A percentile compares a stretch with the other conserved stretches of the same genome.
Evolutionary conservation across 2,797 vertebrate species (phyloP).

Genomic region (Masticophis lateralis): DNA sequence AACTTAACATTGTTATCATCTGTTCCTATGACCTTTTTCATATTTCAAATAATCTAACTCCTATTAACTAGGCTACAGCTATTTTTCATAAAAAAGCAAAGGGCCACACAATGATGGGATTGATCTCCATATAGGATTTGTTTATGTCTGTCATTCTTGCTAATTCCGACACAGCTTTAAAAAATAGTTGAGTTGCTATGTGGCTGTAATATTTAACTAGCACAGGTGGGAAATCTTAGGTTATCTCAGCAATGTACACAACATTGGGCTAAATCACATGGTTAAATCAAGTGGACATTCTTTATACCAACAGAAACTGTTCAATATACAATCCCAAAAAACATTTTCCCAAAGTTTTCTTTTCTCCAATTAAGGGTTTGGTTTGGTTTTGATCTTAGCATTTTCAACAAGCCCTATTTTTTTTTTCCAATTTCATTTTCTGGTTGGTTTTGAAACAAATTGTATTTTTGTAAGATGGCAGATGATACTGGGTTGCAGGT

Average conservation of each 20-base stretch:
- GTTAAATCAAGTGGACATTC: not conserved
- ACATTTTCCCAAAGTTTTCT: not conserved
- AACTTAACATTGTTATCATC: not conserved
- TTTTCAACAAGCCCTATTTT: not conserved
- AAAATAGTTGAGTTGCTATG: not conserved
- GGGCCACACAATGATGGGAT: not conserved
- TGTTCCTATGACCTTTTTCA: not conserved
- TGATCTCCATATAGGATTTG: not conserved
- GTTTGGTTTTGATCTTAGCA: not conserved
- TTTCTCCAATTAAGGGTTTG: not conserved
- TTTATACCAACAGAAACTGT: not conserved
- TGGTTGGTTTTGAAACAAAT: not conserved
- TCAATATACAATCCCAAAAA: not conserved
- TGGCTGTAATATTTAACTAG: not conserved
- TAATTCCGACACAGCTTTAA: not conserved
- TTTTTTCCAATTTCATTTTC: not conserved
- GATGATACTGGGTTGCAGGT: not conserved
- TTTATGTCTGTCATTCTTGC: not conserved
- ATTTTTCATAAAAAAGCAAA: not conserved
- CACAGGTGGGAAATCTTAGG: not conserved
- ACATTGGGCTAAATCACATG: not conserved
- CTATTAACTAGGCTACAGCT: not conserved
- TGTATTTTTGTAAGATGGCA: not conserved
- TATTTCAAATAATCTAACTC: not conserved
- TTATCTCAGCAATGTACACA: not conserved